These are phyloP conservation scores for Tamias sibiricus DNA, from an alignment of 2,113 vertebrate genomes.

Conservation along the genomic window DNA sequence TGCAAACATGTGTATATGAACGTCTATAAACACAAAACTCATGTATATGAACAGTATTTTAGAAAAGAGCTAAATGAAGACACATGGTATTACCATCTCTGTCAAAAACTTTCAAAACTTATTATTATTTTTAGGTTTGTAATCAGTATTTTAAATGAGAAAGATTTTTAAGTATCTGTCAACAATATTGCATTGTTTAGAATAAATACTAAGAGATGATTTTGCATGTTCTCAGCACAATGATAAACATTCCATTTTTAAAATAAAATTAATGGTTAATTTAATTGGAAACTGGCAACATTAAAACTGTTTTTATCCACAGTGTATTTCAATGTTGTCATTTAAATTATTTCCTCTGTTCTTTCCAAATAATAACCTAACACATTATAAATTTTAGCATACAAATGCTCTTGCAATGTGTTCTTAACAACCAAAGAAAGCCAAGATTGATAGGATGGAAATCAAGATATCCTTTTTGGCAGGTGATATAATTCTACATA, in stretches of 20 bases:
- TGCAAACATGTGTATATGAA: not conserved
- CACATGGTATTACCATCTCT: not conserved
- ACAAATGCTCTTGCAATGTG: not conserved
- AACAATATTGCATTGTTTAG: not conserved
- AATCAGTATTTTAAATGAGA: not conserved
- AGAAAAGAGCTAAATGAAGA: not conserved
- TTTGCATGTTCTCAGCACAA: not conserved
- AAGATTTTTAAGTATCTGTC: not conserved
- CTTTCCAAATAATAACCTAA: conserved; percentile 12
- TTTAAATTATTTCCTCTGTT: not conserved
- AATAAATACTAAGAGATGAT: not conserved
- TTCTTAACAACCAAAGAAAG: not conserved
- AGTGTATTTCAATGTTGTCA: not conserved
- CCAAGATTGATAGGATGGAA: not conserved
- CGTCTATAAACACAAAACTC: too few species aligned
- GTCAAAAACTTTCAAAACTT: not conserved
- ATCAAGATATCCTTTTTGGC: not conserved
- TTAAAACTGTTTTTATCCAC: not conserved
- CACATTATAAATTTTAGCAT: not conserved
- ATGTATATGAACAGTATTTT: not conserved
- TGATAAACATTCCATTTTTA: not conserved
- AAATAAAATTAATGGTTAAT: not conserved
- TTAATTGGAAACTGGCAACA: not conserved
- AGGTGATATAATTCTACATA: not conserved
- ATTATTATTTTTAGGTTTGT: not conserved